These are phyloP conservation scores for Liparis tanakae DNA, from an alignment of 2,797 vertebrate genomes.

Conservation along the genomic window DNA sequence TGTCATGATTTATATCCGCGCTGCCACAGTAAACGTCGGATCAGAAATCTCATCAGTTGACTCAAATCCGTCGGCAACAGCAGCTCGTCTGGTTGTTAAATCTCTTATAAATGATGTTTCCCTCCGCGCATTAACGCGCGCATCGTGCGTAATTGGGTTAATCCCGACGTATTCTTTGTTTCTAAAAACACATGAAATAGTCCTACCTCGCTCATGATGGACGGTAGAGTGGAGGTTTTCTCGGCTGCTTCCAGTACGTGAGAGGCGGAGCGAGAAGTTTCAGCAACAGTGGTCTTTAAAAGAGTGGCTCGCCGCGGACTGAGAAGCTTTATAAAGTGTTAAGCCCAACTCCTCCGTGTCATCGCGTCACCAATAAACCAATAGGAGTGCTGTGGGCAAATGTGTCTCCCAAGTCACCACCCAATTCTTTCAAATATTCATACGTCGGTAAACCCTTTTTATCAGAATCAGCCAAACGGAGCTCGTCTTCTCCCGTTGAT, in stretches of 20 bases:
- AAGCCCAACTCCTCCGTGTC: conserved; percentile 76
- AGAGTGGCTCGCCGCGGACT: conserved; percentile 67
- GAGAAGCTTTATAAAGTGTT: conserved; percentile 84
- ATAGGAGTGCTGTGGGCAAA: conserved; percentile 80
- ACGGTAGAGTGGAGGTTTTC: conserved; percentile 46
- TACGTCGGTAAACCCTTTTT: conserved; percentile 69
- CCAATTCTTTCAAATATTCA: conserved; percentile 74
- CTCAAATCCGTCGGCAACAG: conserved; percentile 1
- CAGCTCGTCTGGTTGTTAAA: background rate
- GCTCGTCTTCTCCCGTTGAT: conserved; percentile 34
- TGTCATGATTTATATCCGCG: conserved; percentile 17
- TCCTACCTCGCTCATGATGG: conserved; percentile 87
- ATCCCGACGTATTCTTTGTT: conserved; percentile 10
- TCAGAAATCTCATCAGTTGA: conserved; percentile 28
- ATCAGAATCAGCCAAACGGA: conserved; percentile 54
- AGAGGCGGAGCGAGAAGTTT: conserved; percentile 62
- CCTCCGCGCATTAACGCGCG: background rate
- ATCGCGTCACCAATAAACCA: conserved; percentile 81
- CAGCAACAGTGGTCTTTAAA: conserved; percentile 61
- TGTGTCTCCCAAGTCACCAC: conserved; percentile 77
- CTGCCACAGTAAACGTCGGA: conserved; percentile 20
- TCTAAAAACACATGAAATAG: conserved; percentile 31
- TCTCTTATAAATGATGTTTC: background rate
- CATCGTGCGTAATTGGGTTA: conserved; percentile 49
- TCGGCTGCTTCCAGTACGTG: conserved; percentile 63